Evolutionary conservation across 2,113 vertebrate species (phyloP).

Genomic region (Perca schrenkii): DNA sequence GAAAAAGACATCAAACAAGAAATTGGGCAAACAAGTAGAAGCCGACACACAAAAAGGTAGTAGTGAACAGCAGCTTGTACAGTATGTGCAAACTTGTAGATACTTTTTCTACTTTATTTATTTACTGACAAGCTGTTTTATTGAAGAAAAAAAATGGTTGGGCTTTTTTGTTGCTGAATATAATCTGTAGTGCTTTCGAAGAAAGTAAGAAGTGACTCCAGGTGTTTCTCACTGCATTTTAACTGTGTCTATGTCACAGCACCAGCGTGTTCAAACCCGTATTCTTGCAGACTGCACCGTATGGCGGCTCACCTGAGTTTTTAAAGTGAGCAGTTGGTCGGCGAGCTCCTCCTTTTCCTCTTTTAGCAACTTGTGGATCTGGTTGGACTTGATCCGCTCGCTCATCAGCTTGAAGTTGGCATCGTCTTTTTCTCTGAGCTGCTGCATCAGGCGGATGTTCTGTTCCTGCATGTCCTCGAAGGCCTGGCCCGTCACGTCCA

Average conservation of each 20-base stretch:
- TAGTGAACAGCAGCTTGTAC: neutral
- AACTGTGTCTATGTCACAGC: neutral
- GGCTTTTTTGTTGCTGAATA: neutral
- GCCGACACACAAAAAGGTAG: neutral
- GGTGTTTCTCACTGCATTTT: neutral
- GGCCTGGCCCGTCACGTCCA: constrained; percentile 98
- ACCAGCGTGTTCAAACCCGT: neutral
- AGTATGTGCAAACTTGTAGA: neutral
- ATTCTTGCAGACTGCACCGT: neutral
- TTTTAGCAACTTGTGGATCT: constrained; percentile 97
- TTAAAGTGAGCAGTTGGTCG: constrained; percentile 94
- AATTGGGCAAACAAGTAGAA: neutral
- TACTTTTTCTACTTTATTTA: neutral
- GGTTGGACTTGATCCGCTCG: constrained; percentile 97
- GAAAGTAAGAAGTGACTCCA: neutral
- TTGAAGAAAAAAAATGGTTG: neutral
- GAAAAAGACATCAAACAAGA: neutral
- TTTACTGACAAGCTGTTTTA: neutral
- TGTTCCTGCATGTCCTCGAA: constrained; percentile 99
- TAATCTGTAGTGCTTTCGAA: neutral
- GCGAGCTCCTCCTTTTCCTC: constrained; percentile 98
- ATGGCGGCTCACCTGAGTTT: constrained; percentile 89
- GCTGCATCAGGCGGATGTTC: constrained; percentile 98
- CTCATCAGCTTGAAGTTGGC: constrained; percentile 99
- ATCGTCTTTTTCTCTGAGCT: constrained; percentile 96